A percentile compares a stretch with the other conserved stretches of the same genome.
Conservation (phyloP, 1,140 invertebrate genomes). For the Oedothorax gibbosus region DNA sequence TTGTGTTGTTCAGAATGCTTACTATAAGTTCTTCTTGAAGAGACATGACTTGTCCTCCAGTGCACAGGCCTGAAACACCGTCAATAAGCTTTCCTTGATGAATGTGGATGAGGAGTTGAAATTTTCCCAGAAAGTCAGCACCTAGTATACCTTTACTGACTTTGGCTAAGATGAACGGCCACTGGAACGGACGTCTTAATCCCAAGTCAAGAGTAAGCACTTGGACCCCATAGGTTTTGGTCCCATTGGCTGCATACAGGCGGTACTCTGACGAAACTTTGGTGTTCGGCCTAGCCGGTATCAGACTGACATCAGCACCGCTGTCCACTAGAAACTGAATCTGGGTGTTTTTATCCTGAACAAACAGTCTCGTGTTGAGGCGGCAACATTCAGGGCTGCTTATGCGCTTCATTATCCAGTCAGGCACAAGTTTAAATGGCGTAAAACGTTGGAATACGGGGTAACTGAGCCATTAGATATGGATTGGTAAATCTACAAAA, state of each 20-base stretch:
- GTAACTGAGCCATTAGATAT: no score
- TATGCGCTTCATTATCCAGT: no score
- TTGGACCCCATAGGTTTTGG: conserved; percentile 6
- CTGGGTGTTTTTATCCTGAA: not conserved
- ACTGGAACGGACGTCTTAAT: conserved; percentile 13
- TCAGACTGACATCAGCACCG: conserved; percentile 5
- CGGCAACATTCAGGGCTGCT: not conserved
- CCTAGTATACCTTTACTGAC: conserved; percentile 22
- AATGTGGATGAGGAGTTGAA: conserved; percentile 5
- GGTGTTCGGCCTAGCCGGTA: not conserved
- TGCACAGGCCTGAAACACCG: not conserved
- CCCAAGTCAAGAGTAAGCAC: conserved; percentile 29
- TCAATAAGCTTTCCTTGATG: conserved; percentile 2
- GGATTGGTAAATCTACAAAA: no score
- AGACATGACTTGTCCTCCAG: not conserved
- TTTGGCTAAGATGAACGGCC: conserved; percentile 35
- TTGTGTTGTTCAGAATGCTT: not conserved
- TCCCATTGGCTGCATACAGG: conserved; percentile 42
- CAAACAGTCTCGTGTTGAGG: not conserved
- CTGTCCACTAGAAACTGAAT: not conserved
- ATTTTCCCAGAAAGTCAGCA: conserved; percentile 42
- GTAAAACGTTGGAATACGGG: no score
- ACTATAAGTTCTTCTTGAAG: not conserved
- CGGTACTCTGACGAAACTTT: not conserved
- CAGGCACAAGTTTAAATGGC: no score